Conservation (phyloP, 1,140 invertebrate genomes). For the Armadillidium nasatum region DNA sequence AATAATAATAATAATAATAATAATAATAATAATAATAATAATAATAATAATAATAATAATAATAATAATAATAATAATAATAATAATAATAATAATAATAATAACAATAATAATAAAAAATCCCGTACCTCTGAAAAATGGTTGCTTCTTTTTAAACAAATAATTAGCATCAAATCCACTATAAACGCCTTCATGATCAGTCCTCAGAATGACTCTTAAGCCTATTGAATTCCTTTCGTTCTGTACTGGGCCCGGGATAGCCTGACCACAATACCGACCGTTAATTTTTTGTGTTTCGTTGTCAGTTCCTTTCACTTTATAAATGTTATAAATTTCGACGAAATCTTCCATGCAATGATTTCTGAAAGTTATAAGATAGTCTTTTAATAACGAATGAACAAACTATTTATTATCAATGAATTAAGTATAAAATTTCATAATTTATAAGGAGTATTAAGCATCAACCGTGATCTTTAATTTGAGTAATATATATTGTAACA, state of each 20-base stretch:
- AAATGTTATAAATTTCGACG: slow-evolving; percentile 86
- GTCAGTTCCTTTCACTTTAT: slow-evolving; percentile 55
- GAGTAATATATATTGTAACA: too few relatives aligned
- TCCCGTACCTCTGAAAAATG: slow-evolving; percentile 67
- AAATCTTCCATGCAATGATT: slow-evolving; percentile 77
- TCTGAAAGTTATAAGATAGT: slow-evolving; percentile 36
- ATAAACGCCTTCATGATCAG: slow-evolving; percentile 73
- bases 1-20: too few relatives aligned
- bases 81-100: too few relatives aligned
- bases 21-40: too few relatives aligned
- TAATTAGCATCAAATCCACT: slow-evolving; percentile 88
- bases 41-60: too few relatives aligned
- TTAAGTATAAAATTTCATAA: too few relatives aligned
- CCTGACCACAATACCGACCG: slow-evolving; percentile 76
- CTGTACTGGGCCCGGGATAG: slow-evolving; percentile 79
- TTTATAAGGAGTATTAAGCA: too few relatives aligned
- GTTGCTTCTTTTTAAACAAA: slow-evolving; percentile 77
- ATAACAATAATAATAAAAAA: too few relatives aligned
- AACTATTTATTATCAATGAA: neutral
- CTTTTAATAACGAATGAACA: neutral
- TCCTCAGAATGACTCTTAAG: slow-evolving; percentile 75
- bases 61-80: too few relatives aligned
- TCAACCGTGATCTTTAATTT: too few relatives aligned
- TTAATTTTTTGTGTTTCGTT: slow-evolving; percentile 68
- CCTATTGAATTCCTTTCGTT: slow-evolving; percentile 77